phyloP scores from a whole-genome alignment of 1,140 invertebrate genomes.

The Teleogryllus occipitalis region DNA sequence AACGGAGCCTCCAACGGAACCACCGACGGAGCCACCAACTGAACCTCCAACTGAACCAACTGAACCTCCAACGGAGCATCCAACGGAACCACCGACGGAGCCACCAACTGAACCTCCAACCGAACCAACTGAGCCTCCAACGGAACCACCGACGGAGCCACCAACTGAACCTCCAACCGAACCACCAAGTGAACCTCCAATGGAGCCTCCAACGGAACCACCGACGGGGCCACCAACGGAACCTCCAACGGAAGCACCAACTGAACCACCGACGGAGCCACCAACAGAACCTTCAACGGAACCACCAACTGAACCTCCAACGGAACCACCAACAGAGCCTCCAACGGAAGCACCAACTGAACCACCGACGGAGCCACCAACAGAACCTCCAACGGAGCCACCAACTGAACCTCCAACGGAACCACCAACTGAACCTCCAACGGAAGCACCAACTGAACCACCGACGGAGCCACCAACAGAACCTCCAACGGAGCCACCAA shows the following conservation, averaged over 20 bases:
- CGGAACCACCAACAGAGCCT: background rate
- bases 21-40: constrained; percentile 14
- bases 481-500: background rate
- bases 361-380: background rate
- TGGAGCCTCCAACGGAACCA: background rate
- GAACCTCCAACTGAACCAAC: constrained; percentile 23
- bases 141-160: background rate
- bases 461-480: background rate
- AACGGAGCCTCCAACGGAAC: constrained; percentile 1
- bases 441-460: background rate
- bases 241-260: constrained; percentile 4
- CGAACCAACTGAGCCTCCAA: constrained; percentile 16
- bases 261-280: background rate
- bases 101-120: constrained; percentile 18
- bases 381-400: constrained; percentile 8
- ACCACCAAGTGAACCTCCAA: constrained; percentile 14
- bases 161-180: too few relatives aligned
- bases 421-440: background rate
- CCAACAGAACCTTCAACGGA: background rate
- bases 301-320: background rate
- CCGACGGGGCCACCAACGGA: background rate
- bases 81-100: constrained; percentile 13
- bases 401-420: background rate
- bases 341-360: background rate
- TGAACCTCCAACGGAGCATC: constrained; percentile 12